Percentiles rank a stretch among this genome's conserved stretches.
Evolutionary conservation across 2,113 vertebrate species (phyloP).

Genomic region (Limanda limanda): DNA sequence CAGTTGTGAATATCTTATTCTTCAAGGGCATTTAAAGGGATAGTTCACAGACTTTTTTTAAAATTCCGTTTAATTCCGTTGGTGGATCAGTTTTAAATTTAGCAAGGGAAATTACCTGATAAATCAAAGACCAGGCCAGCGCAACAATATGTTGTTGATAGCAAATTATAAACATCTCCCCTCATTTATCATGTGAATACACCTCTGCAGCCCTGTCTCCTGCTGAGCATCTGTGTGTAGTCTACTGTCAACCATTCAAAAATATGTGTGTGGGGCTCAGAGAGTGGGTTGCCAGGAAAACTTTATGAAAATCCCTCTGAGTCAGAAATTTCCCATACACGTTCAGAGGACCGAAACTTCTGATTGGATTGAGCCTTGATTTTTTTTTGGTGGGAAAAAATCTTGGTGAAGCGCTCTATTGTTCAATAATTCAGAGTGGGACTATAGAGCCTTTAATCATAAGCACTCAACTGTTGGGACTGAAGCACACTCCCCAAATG

Average conservation of each 20-base stretch:
- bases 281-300: slow-evolving; percentile 55
- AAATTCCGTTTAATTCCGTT: too few relatives aligned
- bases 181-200: background rate
- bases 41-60: too few relatives aligned
- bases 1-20: too few relatives aligned
- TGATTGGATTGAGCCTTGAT: slow-evolving; percentile 1
- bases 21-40: too few relatives aligned
- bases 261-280: slow-evolving; percentile 4
- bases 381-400: background rate
- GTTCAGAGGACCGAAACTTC: background rate
- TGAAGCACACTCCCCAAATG: slow-evolving; percentile 14
- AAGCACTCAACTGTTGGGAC: slow-evolving; percentile 6
- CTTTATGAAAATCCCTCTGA: slow-evolving; percentile 22
- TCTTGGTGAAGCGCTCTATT: slow-evolving; percentile 30
- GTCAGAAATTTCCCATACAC: slow-evolving; percentile 20
- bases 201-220: background rate
- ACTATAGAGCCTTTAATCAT: slow-evolving; percentile 41
- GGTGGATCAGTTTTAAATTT: too few relatives aligned
- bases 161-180: background rate
- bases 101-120: background rate
- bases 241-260: slow-evolving; percentile 47
- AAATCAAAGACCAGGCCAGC: background rate
- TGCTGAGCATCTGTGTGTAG: slow-evolving; percentile 57
- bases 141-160: background rate
- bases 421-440: slow-evolving; percentile 38